Percentiles rank a stretch among this genome's conserved stretches.
phyloP scores from a whole-genome alignment of 2,888 invertebrate species.

The Drosophila neonasuta region DNA sequence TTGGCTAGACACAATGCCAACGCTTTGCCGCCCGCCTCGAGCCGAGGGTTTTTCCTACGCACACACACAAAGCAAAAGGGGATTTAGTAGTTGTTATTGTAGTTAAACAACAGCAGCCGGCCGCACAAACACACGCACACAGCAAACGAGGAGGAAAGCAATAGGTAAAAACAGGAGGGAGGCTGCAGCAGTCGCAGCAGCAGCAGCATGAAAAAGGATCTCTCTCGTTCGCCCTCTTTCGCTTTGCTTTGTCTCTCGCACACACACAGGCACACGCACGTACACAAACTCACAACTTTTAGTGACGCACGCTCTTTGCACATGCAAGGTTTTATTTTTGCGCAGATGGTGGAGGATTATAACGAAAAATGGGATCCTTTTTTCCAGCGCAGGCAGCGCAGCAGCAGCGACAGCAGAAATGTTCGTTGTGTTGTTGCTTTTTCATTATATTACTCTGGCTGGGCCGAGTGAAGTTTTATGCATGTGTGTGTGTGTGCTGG shows the following conservation, averaged over 20 bases:
- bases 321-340: constrained; percentile 75
- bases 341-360: constrained; percentile 76
- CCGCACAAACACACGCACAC: constrained; percentile 15
- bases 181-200: constrained; percentile 36
- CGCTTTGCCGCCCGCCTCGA: constrained; percentile 26
- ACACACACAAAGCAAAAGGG: constrained; percentile 46
- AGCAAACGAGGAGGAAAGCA: constrained; percentile 21
- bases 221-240: constrained; percentile 57
- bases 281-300: constrained; percentile 14
- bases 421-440: constrained; percentile 25
- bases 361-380: constrained; percentile 72
- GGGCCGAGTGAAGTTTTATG: constrained; percentile 27
- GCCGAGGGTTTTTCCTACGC: constrained; percentile 64
- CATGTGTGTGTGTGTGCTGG: constrained; percentile 1
- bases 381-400: constrained; percentile 55
- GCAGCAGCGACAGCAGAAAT: constrained; percentile 29
- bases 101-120: constrained; percentile 35
- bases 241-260: constrained; percentile 33
- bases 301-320: constrained; percentile 70
- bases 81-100: constrained; percentile 59
- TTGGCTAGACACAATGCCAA: constrained; percentile 55
- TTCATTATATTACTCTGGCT: constrained; percentile 22
- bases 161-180: constrained; percentile 65
- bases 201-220: constrained; percentile 66
- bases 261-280: constrained; percentile 5